Evolutionary conservation across 2,888 invertebrate genomes (phyloP).

Genomic region (Pseudanteris insignis): DNA sequence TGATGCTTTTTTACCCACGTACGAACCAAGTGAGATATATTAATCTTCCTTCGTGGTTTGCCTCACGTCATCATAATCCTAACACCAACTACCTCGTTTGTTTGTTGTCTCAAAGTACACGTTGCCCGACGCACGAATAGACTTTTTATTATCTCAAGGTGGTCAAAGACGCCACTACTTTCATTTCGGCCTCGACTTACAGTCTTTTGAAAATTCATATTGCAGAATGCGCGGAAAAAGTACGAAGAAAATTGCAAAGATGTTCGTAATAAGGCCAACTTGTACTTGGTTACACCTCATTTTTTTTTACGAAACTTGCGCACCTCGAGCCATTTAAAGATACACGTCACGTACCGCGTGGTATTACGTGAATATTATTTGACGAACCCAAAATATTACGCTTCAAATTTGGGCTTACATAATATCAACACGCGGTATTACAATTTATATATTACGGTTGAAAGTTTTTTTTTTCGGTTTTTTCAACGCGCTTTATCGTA

Average conservation of each 20-base stretch:
- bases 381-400: too few species aligned
- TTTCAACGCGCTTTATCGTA: too few species aligned
- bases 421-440: too few species aligned
- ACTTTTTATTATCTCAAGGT: slow-evolving; percentile 37
- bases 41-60: slow-evolving; percentile 56
- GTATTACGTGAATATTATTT: too few species aligned
- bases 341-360: too few species aligned
- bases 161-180: slow-evolving; percentile 38
- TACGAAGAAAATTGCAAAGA: slow-evolving; percentile 17
- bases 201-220: slow-evolving; percentile 40
- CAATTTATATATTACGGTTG: too few species aligned
- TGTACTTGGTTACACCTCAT: slow-evolving; percentile 13
- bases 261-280: slow-evolving; percentile 27
- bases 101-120: slow-evolving; percentile 38
- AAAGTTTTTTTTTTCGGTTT: too few species aligned
- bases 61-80: slow-evolving; percentile 52
- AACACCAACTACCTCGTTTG: too few species aligned
- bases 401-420: too few species aligned
- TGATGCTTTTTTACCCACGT: slow-evolving; percentile 35
- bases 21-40: slow-evolving; percentile 48
- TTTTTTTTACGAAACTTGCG: too few species aligned
- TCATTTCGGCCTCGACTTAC: slow-evolving; percentile 28
- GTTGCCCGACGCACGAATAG: slow-evolving; percentile 35
- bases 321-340: too few species aligned
- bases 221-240: slow-evolving; percentile 20